Percentiles rank a stretch among this genome's conserved stretches.
Conservation (phyloP, 2,797 vertebrate species). For the Eospalax fontanierii region DNA sequence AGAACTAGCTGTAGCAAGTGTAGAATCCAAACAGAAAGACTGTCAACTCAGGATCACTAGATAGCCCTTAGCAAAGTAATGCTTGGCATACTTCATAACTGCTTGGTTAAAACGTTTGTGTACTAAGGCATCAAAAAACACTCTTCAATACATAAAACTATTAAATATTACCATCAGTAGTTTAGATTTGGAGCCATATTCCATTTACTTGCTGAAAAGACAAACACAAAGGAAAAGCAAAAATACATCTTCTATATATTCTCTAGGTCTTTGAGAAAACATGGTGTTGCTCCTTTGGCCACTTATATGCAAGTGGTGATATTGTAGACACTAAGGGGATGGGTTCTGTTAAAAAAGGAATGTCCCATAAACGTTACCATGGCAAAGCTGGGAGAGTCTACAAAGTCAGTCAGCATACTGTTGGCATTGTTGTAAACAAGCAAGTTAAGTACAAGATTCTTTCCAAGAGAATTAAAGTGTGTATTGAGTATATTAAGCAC, state of each 20-base stretch:
- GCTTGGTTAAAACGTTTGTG: background rate
- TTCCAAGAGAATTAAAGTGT: slow-evolving; percentile 99
- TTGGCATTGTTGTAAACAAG: slow-evolving; percentile 99
- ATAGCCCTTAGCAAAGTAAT: background rate
- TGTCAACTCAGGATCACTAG: background rate
- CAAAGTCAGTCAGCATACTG: slow-evolving; percentile 98
- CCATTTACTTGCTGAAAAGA: too few relatives aligned
- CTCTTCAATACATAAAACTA: background rate
- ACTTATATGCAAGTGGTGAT: too few relatives aligned
- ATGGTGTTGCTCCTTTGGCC: too few relatives aligned
- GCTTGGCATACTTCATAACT: background rate
- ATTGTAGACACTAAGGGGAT: too few relatives aligned
- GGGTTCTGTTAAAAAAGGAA: slow-evolving; percentile 98
- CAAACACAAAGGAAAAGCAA: too few relatives aligned
- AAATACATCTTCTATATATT: too few relatives aligned
- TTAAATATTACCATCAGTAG: background rate
- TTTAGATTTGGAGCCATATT: too few relatives aligned
- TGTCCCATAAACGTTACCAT: slow-evolving; percentile 99
- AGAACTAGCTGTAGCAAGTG: background rate
- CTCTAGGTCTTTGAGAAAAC: too few relatives aligned
- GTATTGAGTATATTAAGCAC: slow-evolving; percentile 99
- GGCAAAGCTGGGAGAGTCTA: slow-evolving; percentile 98
- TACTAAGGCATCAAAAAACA: background rate
- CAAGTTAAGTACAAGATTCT: slow-evolving; percentile 99
- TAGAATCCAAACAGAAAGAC: background rate